Percentiles rank a stretch among this genome's conserved stretches.
Conservation (phyloP, 2,797 vertebrate genomes). For the Mormyrops boulengeri region DNA sequence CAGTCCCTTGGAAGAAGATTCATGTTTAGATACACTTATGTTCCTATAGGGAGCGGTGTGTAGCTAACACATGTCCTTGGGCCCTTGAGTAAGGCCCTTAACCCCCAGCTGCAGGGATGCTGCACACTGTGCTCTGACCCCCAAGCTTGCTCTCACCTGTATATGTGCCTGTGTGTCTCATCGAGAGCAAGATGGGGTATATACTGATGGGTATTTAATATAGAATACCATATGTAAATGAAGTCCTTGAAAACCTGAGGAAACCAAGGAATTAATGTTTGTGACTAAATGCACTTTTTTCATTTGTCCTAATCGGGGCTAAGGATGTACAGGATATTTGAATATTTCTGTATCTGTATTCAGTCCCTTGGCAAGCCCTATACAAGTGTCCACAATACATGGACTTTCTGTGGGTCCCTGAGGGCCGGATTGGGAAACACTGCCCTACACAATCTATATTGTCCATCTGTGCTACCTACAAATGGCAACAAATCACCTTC, state of each 20-base stretch:
- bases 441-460: neutral
- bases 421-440: neutral
- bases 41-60: neutral
- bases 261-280: neutral
- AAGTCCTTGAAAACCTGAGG: neutral
- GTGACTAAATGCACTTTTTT: neutral
- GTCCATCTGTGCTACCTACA: constrained; percentile 27
- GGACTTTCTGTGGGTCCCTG: neutral
- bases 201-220: neutral
- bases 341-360: neutral
- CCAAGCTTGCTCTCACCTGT: neutral
- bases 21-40: neutral
- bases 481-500: constrained; percentile 26
- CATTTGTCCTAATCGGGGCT: neutral
- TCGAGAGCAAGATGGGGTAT: neutral
- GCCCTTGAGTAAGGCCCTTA: neutral
- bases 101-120: neutral
- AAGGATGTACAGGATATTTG: neutral
- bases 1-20: neutral
- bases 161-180: neutral
- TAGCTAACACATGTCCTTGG: neutral
- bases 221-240: neutral
- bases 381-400: neutral
- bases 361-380: neutral
- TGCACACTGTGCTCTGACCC: neutral